Evolutionary conservation across 2,888 invertebrate genomes (phyloP).

Genomic region (Stenchaetothrips biformis): DNA sequence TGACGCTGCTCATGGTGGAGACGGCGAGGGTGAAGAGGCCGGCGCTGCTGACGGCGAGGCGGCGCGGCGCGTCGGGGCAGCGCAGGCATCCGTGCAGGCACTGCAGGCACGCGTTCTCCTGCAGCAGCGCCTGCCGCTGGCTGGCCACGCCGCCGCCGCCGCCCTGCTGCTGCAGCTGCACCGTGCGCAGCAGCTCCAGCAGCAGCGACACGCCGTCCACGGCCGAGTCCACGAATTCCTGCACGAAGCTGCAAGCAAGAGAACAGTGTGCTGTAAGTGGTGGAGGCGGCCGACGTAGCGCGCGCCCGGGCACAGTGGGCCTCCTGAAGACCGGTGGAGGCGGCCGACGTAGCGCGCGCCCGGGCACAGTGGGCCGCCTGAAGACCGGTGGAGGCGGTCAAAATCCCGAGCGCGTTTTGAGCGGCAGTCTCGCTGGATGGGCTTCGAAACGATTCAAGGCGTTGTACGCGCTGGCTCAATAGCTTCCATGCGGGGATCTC

Average conservation of each 20-base stretch:
- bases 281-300: too few species aligned
- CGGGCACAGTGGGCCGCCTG: too few species aligned
- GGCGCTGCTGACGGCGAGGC: conserved; percentile 70
- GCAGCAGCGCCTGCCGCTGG: conserved; percentile 65
- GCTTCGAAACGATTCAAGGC: too few species aligned
- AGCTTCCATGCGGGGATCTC: too few species aligned
- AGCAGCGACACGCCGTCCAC: conserved; percentile 81
- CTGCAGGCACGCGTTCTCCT: conserved; percentile 85
- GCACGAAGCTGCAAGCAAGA: conserved; percentile 69
- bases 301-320: too few species aligned
- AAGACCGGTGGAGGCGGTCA: too few species aligned
- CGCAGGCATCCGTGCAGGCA: conserved; percentile 77
- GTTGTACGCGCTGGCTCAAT: too few species aligned
- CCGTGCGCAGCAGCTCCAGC: conserved; percentile 76
- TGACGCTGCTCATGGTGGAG: conserved; percentile 82
- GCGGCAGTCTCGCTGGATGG: too few species aligned
- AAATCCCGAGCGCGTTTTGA: too few species aligned
- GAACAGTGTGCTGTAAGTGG: not conserved
- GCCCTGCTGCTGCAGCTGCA: conserved; percentile 72
- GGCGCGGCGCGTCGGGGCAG: conserved; percentile 71
- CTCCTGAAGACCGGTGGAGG: too few species aligned
- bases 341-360: too few species aligned
- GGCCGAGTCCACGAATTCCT: conserved; percentile 84
- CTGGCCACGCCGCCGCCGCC: conserved; percentile 31
- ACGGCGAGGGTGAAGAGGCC: conserved; percentile 80